Conservation (phyloP, 2,888 invertebrate species). For the Agonopterix arenella region DNA sequence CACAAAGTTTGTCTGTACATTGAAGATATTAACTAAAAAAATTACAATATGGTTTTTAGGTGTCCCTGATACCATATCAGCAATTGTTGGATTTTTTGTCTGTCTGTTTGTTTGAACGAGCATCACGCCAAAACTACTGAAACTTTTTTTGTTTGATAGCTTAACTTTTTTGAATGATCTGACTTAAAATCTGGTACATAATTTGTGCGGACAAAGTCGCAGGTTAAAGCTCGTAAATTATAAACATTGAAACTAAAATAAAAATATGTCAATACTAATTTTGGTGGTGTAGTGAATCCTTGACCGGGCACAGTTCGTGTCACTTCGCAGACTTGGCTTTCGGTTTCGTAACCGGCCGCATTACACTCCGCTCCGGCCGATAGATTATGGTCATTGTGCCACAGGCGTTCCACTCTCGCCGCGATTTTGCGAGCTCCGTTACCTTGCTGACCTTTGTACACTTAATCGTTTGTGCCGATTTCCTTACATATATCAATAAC, state of each 20-base stretch:
- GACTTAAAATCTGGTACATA: too few relatives aligned
- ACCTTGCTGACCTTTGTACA: conserved; percentile 32
- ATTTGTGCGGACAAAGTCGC: too few relatives aligned
- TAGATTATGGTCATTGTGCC: conserved; percentile 61
- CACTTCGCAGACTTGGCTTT: conserved; percentile 41
- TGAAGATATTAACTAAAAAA: too few relatives aligned
- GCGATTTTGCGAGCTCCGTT: conserved; percentile 28
- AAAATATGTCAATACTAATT: not conserved
- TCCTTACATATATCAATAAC: conserved; percentile 16
- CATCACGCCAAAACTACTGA: too few relatives aligned
- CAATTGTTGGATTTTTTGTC: too few relatives aligned
- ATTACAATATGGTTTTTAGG: too few relatives aligned
- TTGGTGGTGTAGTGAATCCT: conserved; percentile 21
- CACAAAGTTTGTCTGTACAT: too few relatives aligned
- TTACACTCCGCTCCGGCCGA: conserved; percentile 35
- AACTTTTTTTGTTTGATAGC: too few relatives aligned
- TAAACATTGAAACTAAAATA: not conserved
- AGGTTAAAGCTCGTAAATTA: too few relatives aligned
- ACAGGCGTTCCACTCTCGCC: conserved; percentile 48
- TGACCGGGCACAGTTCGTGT: conserved; percentile 34
- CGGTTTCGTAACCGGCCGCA: conserved; percentile 54
- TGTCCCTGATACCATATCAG: too few relatives aligned
- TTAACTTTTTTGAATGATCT: too few relatives aligned
- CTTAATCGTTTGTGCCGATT: conserved; percentile 26
- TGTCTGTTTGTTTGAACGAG: too few relatives aligned